Evolutionary conservation across 2,113 vertebrate species (phyloP), one percentile per base, ranked within the genome.

Genomic region (Pelecanus crispus): DNA sequence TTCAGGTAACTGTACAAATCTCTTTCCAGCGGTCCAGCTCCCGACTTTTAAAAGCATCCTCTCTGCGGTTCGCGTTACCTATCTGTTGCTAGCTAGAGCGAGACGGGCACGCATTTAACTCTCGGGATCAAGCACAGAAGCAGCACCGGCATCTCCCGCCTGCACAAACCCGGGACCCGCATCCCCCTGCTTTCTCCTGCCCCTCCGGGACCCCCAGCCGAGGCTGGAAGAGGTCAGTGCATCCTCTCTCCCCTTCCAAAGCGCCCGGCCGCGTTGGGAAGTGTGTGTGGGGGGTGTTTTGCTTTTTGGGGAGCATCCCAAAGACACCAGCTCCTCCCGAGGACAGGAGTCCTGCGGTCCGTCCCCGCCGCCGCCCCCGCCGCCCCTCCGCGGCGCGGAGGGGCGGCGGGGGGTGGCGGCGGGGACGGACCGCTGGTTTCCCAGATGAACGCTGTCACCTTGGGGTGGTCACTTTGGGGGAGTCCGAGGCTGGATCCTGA

Each of bases 331-430:
- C 26, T 67, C 3, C n/a, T 4, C 10, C 2, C 2, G 8, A 44
- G 32, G 17, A 32, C 20, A 42, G 42, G 40, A 77, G 3, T 16
- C 19, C 40, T 1, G 0, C 9, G 0, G 25, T 16, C 19, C 5
- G 3, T 9, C 15, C 31, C 14, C 3, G 47, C 18, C 20, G 2
- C 18, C 9, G 6, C 15, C 21, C 47, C 47, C 5, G 20, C 47
- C 20, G 10, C 47, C 21, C 5, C 47, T 49, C 47, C 20, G 10
- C 19, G 45, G 45, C 45, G 17, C 21, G 44, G 44, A 6, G 8
- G n/a, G 24, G 17, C 2, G 4, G 55, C 1, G 13, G 20, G 2
- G 34, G n/a, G n/a, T n/a, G 24, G 17, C 2, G 4, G 55, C 1
- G 13, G 20, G 2, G n/a, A n/a, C n/a, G n/a, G 34, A 42, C 3